phyloP scores from a whole-genome alignment of 2,888 invertebrate species.

The Eubasilissa splendida region DNA sequence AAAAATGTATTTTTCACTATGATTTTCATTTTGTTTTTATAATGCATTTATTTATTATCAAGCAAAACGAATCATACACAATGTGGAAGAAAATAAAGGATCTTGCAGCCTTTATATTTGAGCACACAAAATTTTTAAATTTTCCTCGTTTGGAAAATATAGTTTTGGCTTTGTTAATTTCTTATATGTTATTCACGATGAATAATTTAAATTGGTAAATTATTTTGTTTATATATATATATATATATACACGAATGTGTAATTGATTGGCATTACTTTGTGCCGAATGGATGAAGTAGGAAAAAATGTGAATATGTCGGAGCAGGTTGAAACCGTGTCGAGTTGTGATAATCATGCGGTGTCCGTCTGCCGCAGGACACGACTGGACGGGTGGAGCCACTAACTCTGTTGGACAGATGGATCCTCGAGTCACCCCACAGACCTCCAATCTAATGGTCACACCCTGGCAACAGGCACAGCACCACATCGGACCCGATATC shows the following conservation, averaged over 20 bases:
- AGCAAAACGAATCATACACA: slow-evolving; percentile 37
- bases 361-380: slow-evolving; percentile 72
- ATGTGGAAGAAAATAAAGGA: slow-evolving; percentile 10
- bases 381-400: slow-evolving; percentile 66
- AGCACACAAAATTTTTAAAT: no score
- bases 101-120: neutral
- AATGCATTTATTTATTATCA: neutral
- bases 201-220: slow-evolving; percentile 1
- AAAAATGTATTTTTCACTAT: no score
- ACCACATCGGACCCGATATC: slow-evolving; percentile 60
- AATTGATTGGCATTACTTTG: neutral
- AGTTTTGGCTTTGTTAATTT: neutral
- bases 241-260: slow-evolving; percentile 8
- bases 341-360: slow-evolving; percentile 58
- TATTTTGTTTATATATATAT: neutral
- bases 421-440: slow-evolving; percentile 61
- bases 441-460: slow-evolving; percentile 59
- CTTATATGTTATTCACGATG: neutral
- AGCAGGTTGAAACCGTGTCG: slow-evolving; percentile 50
- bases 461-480: slow-evolving; percentile 56
- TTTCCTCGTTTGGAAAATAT: no score
- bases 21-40: no score
- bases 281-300: slow-evolving; percentile 24
- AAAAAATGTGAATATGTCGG: slow-evolving; percentile 38
- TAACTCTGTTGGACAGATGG: slow-evolving; percentile 58